phyloP scores from a whole-genome alignment of 2,113 vertebrate genomes.

The Patagioenas fasciata region DNA sequence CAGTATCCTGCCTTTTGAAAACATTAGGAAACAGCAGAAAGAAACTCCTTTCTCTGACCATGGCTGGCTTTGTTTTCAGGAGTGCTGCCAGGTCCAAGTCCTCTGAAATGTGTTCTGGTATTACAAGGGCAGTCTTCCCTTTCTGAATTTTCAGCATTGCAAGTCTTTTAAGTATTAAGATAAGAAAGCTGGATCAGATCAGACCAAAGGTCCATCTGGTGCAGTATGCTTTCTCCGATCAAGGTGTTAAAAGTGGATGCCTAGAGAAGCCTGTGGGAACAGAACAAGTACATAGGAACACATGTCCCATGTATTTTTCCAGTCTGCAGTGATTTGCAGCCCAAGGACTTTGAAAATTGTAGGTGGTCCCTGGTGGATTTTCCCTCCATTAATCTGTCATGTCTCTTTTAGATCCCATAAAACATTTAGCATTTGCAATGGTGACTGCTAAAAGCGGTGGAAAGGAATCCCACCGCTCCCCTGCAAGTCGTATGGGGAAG shows the following conservation, averaged over 20 bases:
- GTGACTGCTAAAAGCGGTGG: neutral
- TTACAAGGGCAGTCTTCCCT: neutral
- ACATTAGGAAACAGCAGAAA: neutral
- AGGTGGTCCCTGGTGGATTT: neutral
- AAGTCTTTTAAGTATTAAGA: neutral
- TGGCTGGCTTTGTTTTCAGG: neutral
- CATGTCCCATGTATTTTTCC: neutral
- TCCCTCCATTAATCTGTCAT: neutral
- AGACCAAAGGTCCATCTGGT: neutral
- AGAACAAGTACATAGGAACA: neutral
- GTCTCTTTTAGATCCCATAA: neutral
- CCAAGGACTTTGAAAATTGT: neutral
- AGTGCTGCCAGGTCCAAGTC: neutral
- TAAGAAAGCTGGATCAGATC: neutral
- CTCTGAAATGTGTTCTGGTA: neutral
- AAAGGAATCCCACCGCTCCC: accelerated
- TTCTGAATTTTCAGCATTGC: neutral
- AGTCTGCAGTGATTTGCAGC: neutral
- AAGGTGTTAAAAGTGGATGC: neutral
- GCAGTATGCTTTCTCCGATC: neutral
- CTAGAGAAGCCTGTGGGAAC: neutral
- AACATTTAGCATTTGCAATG: neutral
- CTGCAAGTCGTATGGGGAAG: accelerated
- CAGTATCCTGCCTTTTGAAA: neutral
- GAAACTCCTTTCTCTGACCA: neutral